phyloP scores from a whole-genome alignment of 1,140 invertebrate genomes.

The Homarus americanus region DNA sequence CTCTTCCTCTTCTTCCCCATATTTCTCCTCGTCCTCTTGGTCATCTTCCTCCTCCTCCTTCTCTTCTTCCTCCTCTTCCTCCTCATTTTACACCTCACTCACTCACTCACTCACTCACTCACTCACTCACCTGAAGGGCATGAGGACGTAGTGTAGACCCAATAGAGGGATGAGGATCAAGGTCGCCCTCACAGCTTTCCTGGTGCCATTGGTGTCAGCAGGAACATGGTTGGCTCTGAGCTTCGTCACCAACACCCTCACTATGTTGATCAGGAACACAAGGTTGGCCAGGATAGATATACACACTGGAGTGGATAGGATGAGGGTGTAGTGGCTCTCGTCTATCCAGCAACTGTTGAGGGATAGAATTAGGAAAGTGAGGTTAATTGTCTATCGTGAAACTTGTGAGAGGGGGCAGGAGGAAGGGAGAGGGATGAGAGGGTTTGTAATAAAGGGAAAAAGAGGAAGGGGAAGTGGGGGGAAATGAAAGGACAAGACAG shows the following conservation, averaged over 20 bases:
- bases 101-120: too few species aligned
- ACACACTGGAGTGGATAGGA: conserved; percentile 88
- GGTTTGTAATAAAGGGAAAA: neutral
- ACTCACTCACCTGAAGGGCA: conserved; percentile 83
- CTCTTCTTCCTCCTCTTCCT: too few species aligned
- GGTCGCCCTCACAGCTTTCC: conserved; percentile 86
- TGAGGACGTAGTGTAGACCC: conserved; percentile 91
- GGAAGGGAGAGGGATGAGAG: neutral
- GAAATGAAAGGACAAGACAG: too few species aligned
- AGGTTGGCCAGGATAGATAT: conserved; percentile 90
- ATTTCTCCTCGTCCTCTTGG: too few species aligned
- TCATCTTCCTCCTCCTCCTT: too few species aligned
- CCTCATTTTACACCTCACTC: too few species aligned
- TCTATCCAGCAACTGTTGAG: conserved; percentile 89
- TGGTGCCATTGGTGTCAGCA: conserved; percentile 76
- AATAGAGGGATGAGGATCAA: conserved; percentile 90
- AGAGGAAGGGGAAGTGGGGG: neutral
- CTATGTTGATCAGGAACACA: conserved; percentile 94
- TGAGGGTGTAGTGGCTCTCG: conserved; percentile 85
- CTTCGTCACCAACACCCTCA: conserved; percentile 92
- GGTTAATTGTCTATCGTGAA: neutral
- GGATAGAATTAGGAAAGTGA: too few species aligned
- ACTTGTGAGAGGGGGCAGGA: neutral
- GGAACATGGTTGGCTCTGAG: conserved; percentile 78
- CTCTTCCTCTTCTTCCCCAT: too few species aligned